A percentile compares a stretch with the other conserved stretches of the same genome.
Conservation (phyloP, 2,797 vertebrate genomes). For the Anabacerthia variegaticeps region DNA sequence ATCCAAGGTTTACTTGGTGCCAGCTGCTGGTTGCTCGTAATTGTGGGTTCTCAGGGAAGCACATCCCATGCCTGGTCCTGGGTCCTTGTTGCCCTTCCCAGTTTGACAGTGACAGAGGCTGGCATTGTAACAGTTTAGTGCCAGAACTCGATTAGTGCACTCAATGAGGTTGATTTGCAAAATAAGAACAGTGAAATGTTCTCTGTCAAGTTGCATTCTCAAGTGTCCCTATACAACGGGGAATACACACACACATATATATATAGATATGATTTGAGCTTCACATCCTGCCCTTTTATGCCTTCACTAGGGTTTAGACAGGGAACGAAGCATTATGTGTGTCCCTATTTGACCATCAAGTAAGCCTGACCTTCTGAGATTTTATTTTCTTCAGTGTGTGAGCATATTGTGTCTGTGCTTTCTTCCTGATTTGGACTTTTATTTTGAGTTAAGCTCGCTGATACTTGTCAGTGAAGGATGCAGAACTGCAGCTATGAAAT, state of each 20-base stretch:
- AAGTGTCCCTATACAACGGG: not conserved
- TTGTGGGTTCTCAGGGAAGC: not conserved
- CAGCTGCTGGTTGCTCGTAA: accelerated
- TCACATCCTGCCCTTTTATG: not conserved
- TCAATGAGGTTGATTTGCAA: accelerated
- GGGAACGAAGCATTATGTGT: accelerated
- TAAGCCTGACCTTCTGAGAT: not conserved
- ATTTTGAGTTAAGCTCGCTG: not conserved
- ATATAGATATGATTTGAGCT: not conserved
- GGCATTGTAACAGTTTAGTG: not conserved
- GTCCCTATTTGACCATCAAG: not conserved
- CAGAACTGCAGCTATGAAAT: not conserved
- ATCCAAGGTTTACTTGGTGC: not conserved
- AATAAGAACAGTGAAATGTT: not conserved
- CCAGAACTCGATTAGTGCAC: not conserved
- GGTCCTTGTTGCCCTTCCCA: not conserved
- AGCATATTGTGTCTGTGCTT: not conserved
- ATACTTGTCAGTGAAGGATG: not conserved
- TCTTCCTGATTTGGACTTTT: not conserved
- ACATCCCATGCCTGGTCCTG: not conserved
- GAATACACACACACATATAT: not conserved
- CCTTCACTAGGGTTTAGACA: not conserved
- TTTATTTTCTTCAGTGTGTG: not conserved
- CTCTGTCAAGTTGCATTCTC: accelerated
- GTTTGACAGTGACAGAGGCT: not conserved